Conservation (phyloP, 2,113 vertebrate species). For the Herpetotheres cachinnans region DNA sequence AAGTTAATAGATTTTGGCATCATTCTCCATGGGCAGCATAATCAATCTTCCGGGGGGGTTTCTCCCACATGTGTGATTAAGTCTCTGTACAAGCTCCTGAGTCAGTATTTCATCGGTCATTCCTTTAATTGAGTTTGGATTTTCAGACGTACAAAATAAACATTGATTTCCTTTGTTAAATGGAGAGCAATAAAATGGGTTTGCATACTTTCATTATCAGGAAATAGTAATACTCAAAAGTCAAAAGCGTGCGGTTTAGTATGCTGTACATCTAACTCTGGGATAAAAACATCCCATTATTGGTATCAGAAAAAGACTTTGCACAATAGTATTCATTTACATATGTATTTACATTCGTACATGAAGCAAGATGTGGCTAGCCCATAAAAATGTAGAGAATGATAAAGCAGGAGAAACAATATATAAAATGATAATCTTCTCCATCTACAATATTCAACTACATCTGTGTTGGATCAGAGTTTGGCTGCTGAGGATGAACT, state of each 20-base stretch:
- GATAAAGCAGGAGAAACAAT: constrained; percentile 29
- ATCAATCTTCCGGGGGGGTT: neutral
- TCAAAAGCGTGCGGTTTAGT: neutral
- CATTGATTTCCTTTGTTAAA: constrained; percentile 44
- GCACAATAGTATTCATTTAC: neutral
- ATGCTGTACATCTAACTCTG: neutral
- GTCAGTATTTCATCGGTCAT: neutral
- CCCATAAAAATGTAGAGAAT: constrained; percentile 40
- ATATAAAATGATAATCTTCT: neutral
- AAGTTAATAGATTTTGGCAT: constrained; percentile 22
- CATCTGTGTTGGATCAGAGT: constrained; percentile 61
- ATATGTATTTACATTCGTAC: neutral
- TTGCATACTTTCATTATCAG: constrained; percentile 29
- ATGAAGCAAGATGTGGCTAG: neutral
- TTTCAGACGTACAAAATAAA: constrained; percentile 43
- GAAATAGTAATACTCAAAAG: neutral
- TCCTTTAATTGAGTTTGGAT: constrained; percentile 44
- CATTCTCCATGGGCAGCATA: neutral
- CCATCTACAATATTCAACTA: neutral
- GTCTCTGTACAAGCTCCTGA: neutral
- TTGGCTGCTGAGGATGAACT: constrained; percentile 53
- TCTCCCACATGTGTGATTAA: constrained; percentile 5
- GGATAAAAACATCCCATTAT: neutral
- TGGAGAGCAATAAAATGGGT: constrained; percentile 14
- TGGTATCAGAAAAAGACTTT: neutral